A percentile compares a stretch with the other conserved stretches of the same genome.
Conservation (phyloP, 53 echinoderm and acorn worm species). For the Zoroaster sp. region DNA sequence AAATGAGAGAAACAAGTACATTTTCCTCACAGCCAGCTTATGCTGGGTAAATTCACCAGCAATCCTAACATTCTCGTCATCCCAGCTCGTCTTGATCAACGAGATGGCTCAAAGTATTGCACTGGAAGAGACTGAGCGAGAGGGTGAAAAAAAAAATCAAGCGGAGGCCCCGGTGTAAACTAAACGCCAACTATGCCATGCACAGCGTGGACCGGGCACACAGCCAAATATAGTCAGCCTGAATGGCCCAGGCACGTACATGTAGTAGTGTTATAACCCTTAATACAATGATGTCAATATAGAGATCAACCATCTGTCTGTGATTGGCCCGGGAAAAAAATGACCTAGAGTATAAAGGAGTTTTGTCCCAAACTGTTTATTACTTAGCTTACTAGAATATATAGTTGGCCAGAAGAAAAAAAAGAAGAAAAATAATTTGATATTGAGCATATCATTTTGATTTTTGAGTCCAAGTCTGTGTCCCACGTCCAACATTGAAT, state of each 20-base stretch:
- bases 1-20: background rate
- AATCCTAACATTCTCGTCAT: conserved; percentile 40
- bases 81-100: background rate
- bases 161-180: background rate
- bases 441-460: no score
- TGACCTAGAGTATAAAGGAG: background rate
- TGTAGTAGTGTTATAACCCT: background rate
- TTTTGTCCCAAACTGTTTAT: no score
- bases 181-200: conserved; percentile 41
- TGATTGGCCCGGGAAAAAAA: background rate
- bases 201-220: conserved; percentile 38
- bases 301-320: no score
- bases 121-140: background rate
- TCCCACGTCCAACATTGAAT: no score
- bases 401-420: no score
- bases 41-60: background rate
- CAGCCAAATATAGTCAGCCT: conserved; percentile 55
- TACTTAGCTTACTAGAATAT: no score
- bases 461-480: no score
- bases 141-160: background rate
- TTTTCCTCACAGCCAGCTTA: background rate
- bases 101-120: background rate
- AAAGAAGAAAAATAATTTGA: no score
- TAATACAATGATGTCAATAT: background rate
- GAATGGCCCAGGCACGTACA: conserved; percentile 31